A percentile compares a stretch with the other conserved stretches of the same genome.
Conservation (phyloP, 2,113 vertebrate genomes). For the Chitala chitala region DNA sequence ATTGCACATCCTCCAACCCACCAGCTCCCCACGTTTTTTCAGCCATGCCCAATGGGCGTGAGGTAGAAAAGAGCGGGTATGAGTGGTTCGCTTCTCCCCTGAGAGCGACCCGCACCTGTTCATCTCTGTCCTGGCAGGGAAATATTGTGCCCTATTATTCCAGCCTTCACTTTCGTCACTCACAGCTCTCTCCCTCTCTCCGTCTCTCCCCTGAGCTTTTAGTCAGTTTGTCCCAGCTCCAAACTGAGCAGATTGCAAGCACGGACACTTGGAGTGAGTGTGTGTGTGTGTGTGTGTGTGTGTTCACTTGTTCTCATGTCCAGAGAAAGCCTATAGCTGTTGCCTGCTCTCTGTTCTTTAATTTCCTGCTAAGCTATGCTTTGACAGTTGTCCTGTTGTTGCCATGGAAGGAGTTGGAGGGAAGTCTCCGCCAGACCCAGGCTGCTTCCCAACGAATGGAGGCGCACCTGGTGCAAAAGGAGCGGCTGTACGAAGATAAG, state of each 20-base stretch:
- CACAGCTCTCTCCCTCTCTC: background rate
- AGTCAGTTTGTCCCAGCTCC: constrained; percentile 26
- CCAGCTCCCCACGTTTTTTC: background rate
- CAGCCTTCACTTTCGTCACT: background rate
- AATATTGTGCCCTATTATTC: background rate
- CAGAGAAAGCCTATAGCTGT: background rate
- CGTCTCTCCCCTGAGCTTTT: background rate
- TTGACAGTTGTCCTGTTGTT: background rate
- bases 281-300: background rate
- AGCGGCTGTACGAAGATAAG: constrained; percentile 92
- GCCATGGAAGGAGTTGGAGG: constrained; percentile 67
- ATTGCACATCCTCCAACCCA: background rate
- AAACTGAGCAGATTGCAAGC: constrained; percentile 33
- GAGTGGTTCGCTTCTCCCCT: no score
- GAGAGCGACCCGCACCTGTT: background rate
- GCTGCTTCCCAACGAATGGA: constrained; percentile 82
- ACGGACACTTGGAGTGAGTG: constrained; percentile 14
- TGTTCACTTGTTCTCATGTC: background rate
- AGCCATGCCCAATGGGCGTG: no score
- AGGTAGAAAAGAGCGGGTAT: no score
- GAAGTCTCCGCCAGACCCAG: constrained; percentile 86
- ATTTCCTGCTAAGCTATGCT: background rate
- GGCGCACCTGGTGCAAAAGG: constrained; percentile 89
- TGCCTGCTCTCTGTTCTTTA: background rate
- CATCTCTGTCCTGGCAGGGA: background rate